These are phyloP conservation scores for Axis porcinus DNA, from an alignment of 2,113 vertebrate species.

Conservation along the genomic window DNA sequence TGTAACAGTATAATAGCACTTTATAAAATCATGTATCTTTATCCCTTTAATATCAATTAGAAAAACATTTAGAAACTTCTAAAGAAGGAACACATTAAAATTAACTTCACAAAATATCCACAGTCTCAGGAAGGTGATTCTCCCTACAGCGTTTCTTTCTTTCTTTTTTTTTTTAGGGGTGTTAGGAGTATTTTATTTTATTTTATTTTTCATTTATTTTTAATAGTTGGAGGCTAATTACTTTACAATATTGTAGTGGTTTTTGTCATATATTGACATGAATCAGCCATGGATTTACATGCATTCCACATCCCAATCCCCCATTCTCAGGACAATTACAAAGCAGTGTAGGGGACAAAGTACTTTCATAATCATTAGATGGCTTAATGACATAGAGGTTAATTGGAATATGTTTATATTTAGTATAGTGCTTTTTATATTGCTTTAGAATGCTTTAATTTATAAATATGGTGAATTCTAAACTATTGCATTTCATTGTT, in stretches of 20 bases:
- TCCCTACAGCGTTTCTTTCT: neutral
- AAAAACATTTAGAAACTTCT: neutral
- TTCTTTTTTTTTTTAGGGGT: too few relatives aligned
- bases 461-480: neutral
- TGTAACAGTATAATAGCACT: neutral
- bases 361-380: neutral
- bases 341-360: neutral
- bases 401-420: neutral
- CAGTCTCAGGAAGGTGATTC: neutral
- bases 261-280: too few relatives aligned
- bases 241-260: too few relatives aligned
- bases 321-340: neutral
- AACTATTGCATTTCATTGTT: neutral
- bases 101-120: neutral
- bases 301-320: too few relatives aligned
- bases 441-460: conserved; percentile 19
- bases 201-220: too few relatives aligned
- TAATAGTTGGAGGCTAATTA: too few relatives aligned
- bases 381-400: neutral
- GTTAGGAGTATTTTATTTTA: too few relatives aligned
- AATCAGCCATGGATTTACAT: too few relatives aligned
- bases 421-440: neutral
- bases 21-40: neutral
- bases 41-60: neutral
- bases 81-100: neutral